Evolutionary conservation across 2,888 invertebrate genomes (phyloP).

Genomic region (Neocrepidodera transversa): DNA sequence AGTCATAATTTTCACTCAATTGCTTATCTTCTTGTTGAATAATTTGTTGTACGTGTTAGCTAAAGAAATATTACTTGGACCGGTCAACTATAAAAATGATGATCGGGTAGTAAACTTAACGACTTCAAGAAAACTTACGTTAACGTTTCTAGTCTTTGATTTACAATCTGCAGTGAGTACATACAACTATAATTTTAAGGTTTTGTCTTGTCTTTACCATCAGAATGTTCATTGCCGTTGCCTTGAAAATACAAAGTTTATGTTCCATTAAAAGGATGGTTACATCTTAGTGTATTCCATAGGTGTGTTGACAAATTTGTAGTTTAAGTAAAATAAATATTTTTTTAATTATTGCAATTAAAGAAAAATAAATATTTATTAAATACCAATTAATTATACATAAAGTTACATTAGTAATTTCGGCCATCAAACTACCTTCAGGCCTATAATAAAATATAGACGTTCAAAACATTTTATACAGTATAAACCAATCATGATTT

Average conservation of each 20-base stretch:
- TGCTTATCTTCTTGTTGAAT: background rate
- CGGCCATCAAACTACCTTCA: no score
- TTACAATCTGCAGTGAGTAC: background rate
- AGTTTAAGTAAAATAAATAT: no score
- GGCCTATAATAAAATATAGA: no score
- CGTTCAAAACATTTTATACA: no score
- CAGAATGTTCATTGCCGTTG: conserved; percentile 1
- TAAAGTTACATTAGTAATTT: no score
- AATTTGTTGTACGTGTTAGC: background rate
- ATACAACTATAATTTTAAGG: background rate
- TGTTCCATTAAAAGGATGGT: no score
- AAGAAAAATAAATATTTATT: no score
- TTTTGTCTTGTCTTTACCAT: background rate
- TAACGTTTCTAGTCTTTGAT: background rate
- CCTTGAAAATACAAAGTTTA: background rate
- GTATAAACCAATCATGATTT: no score
- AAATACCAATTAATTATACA: no score
- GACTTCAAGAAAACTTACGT: background rate
- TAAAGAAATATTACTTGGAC: background rate
- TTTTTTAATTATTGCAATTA: no score
- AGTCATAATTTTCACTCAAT: background rate
- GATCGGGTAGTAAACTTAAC: background rate
- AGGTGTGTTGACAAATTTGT: no score
- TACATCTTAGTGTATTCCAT: no score
- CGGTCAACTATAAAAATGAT: background rate